Base-by-base conservation (phyloP, 2,797 vertebrate species). In the Chiloscyllium punctatum region DNA sequence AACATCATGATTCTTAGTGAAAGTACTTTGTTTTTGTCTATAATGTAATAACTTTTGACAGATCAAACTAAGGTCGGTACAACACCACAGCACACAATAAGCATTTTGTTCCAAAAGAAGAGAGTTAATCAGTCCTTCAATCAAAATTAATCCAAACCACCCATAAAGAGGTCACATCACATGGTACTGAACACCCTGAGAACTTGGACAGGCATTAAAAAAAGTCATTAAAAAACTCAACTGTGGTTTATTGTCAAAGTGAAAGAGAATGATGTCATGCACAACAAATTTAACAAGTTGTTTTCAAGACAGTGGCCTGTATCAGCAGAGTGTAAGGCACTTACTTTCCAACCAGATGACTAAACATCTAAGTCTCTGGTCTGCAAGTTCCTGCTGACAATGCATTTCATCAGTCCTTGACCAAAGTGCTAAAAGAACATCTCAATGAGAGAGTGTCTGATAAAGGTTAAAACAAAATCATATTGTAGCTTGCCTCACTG, bases 81-180 rank as follows among this genome's bases (percentile, higher is more conserved):
- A 15, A 42, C 69, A 77, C 42, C 27, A 74, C 94, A 95, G 13
- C 94, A 57, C 15, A 77, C 71, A 95, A 94, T 94, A 68, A 62
- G 66, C 66, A 71, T 48, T 72, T 69, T 95, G 94, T 94, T 51
- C 94, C 42, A 53, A 48, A 57, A 71, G 6, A 95, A 91, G 53
- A 95, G 53, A 69, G 71, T 95, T 95, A 77, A 95, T 95, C 94
- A 95, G 71, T 48, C 25, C 27, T 53, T 53, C 48, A 95, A 95
- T 95, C 53, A 95, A 95, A 95, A 95, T 53, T 30, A 77, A 74
- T 77, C 62, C 71, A 74, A 71, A 77, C 94, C 94, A 95, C 94
- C 94, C 94, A 77, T 8, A 95, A 77, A 74, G 71, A n/a, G 71
- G 94, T 95, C 48, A 53, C 42, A 95, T 4, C 30, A 77, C 30